Evolutionary conservation across 2,797 vertebrate species (phyloP).

Genomic region (Glyptemys insculpta): DNA sequence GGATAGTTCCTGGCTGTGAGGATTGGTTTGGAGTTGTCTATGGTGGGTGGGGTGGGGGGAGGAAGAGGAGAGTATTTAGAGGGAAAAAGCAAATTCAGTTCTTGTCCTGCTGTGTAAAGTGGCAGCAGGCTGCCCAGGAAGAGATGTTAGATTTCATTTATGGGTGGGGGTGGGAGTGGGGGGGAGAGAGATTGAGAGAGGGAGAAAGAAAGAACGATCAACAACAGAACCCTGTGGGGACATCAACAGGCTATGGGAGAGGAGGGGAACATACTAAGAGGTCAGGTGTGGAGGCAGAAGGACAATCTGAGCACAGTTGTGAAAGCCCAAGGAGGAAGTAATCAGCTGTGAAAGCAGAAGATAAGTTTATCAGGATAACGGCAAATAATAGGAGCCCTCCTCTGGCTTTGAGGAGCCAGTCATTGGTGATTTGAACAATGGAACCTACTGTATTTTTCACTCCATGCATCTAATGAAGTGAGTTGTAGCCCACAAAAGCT

Average conservation of each 20-base stretch:
- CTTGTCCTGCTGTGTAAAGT: neutral
- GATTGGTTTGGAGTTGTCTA: neutral
- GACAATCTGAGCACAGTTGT: neutral
- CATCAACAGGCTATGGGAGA: neutral
- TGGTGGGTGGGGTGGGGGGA: neutral
- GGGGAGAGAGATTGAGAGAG: neutral
- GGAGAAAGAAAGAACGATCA: neutral
- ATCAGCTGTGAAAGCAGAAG: neutral
- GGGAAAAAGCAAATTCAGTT: neutral
- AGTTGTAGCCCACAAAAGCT: too few relatives aligned
- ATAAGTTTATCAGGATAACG: neutral
- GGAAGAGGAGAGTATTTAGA: neutral
- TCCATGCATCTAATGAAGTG: too few relatives aligned
- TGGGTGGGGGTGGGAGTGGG: neutral
- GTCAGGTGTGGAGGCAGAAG: neutral
- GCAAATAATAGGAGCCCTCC: neutral
- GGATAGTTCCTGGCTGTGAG: neutral
- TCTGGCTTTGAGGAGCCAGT: neutral
- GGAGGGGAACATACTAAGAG: neutral
- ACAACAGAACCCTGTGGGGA: neutral
- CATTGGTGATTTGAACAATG: neutral
- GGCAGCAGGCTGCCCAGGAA: neutral
- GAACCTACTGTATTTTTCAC: too few relatives aligned
- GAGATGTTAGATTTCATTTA: neutral
- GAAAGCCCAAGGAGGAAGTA: neutral